Base-by-base conservation (phyloP, 2,888 invertebrate genomes). In the Melanotus villosus region DNA sequence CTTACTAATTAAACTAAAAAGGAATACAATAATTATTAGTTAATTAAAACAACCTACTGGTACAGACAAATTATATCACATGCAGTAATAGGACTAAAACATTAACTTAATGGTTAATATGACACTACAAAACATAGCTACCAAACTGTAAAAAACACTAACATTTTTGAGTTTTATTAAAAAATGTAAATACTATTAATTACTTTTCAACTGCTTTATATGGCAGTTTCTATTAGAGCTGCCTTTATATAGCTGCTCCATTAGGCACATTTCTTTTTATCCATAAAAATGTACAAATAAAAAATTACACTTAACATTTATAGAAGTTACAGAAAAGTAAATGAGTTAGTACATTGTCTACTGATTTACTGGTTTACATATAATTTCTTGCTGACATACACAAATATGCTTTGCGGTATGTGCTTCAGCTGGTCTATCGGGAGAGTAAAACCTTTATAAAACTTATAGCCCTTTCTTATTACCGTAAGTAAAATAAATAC, bases 211-310 rank as follows among this genome's bases (percentile, higher is more conserved):
- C 38, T 54, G 45, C 47, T 34, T 52, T n/a, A 12, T 10, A 54
- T 16, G 43, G 38, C 67, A 67, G 63, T 52, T 54, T 38, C 56
- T 38, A 54, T 38, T 65, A 57, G 64, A 68, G 68, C 68, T 64
- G 68, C 68, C 68, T 19, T 23, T 23, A 18, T 10, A 7, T 68
- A 68, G 64, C 64, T 65, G 68, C 68, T 68, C 59, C 32, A 43
- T 68, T 68, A 68, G 68, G 68, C 68, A 68, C 68, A 68, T 68
- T 41, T 64, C 63, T 63, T 67, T n/a, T 34, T 18, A 52, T 68
- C 34, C 32, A 57, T 59, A 59, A 68, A 65, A 63, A 63, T 63
- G 50, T 64, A 68, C 58, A 68, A 64, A 64, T 60, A 54, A 68
- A 63, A 36, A 68, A n/a, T 56, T 57, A 36, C 68, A 68, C 18